These are phyloP conservation scores for Idaea biselata DNA, from an alignment of 2,888 invertebrate genomes.

Conservation along the genomic window DNA sequence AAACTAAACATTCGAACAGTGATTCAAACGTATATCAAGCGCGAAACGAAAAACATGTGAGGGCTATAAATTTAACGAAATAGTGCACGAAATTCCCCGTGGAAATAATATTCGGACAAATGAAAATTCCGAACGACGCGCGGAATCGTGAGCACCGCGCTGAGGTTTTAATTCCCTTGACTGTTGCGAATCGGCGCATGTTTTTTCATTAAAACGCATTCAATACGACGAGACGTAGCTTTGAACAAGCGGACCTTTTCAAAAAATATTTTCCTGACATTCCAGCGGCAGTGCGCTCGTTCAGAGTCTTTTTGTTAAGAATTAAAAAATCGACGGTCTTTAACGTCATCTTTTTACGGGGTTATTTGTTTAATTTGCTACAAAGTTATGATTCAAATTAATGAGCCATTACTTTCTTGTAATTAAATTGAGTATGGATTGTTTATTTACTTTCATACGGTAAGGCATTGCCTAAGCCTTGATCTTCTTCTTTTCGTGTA, in stretches of 20 bases:
- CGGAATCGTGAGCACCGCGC: constrained; percentile 58
- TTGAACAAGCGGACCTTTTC: constrained; percentile 75
- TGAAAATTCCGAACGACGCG: constrained; percentile 71
- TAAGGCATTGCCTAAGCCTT: no score
- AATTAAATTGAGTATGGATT: no score
- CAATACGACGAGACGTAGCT: constrained; percentile 78
- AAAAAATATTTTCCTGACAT: constrained; percentile 76
- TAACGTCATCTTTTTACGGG: constrained; percentile 29
- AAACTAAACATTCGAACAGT: constrained; percentile 25
- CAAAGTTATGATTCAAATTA: not conserved
- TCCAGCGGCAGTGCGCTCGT: constrained; percentile 56
- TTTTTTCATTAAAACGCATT: constrained; percentile 81
- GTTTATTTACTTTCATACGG: no score
- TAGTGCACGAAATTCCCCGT: constrained; percentile 52
- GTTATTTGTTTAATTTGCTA: not conserved
- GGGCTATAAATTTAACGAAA: constrained; percentile 55
- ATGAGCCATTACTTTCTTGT: not conserved
- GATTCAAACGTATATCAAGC: constrained; percentile 47
- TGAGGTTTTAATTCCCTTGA: constrained; percentile 78
- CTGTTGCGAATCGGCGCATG: constrained; percentile 79
- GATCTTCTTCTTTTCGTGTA: no score
- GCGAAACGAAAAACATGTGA: constrained; percentile 44
- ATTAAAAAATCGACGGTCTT: constrained; percentile 48
- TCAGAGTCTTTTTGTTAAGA: constrained; percentile 55
- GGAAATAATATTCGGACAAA: constrained; percentile 74